Percentiles rank a stretch among this genome's conserved stretches.
Conservation (phyloP, 2,113 vertebrate species). For the Phaethornis superciliosus region DNA sequence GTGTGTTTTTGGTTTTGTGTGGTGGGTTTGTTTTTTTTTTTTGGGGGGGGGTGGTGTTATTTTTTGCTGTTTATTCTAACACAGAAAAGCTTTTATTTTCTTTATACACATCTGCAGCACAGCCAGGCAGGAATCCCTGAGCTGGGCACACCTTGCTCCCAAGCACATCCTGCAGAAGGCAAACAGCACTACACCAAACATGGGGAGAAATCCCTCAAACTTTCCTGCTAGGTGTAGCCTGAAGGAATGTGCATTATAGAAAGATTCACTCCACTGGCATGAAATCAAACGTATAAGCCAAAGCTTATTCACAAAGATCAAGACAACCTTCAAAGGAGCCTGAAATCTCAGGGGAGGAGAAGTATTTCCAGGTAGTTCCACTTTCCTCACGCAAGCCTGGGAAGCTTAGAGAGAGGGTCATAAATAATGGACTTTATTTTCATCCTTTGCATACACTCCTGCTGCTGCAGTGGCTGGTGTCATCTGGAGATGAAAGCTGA, state of each 20-base stretch:
- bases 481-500: background rate
- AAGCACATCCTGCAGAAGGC: background rate
- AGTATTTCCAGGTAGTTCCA: constrained; percentile 37
- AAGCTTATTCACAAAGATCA: constrained; percentile 61
- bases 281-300: constrained; percentile 35
- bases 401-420: constrained; percentile 16
- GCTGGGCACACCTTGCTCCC: background rate
- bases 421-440: constrained; percentile 58
- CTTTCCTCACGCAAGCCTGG: background rate
- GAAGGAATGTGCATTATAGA: constrained; percentile 10
- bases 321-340: constrained; percentile 59
- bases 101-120: background rate
- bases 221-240: constrained; percentile 12
- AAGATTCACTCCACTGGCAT: constrained; percentile 49
- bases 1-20: no score
- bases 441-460: constrained; percentile 28
- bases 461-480: background rate
- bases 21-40: no score
- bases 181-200: background rate
- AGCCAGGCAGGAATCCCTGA: background rate
- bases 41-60: no score
- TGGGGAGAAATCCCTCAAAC: constrained; percentile 8
- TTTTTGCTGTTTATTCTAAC: background rate
- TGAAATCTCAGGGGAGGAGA: constrained; percentile 42
- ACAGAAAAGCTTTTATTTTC: background rate